Evolutionary conservation across 2,113 vertebrate species (phyloP).

Genomic region (Trachemys scripta): DNA sequence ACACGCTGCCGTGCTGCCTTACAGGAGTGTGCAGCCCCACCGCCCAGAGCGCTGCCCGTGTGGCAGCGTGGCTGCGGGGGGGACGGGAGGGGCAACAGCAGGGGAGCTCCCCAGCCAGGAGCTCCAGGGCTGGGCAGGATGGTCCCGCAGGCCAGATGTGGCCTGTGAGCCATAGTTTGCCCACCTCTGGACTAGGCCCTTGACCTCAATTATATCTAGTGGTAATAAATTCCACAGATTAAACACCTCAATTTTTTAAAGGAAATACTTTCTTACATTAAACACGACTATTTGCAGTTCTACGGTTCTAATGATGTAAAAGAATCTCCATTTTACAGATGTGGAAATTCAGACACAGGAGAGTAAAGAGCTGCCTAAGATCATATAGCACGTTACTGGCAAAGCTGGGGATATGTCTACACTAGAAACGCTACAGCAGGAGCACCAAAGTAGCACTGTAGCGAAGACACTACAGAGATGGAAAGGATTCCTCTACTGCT

Average conservation of each 20-base stretch:
- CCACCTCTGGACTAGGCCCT: not conserved
- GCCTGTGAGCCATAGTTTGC: too few species aligned
- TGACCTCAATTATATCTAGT: not conserved
- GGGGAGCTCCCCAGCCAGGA: too few species aligned
- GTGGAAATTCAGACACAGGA: not conserved
- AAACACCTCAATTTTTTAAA: not conserved
- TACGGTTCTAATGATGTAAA: not conserved
- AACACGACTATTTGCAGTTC: accelerated
- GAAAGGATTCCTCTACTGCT: not conserved
- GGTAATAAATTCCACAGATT: not conserved
- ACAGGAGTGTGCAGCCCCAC: too few species aligned
- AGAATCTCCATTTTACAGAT: not conserved
- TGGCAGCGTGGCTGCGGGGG: too few species aligned
- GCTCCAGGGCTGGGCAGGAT: too few species aligned
- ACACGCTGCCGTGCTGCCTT: too few species aligned
- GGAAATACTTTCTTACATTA: not conserved
- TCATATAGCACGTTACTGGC: not conserved
- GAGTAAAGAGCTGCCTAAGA: not conserved
- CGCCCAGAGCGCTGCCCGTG: too few species aligned
- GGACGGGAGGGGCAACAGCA: too few species aligned
- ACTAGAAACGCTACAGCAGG: not conserved
- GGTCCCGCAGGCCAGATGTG: too few species aligned
- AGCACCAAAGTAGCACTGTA: too few species aligned
- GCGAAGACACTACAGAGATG: too few species aligned
- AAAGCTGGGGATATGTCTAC: not conserved